These are phyloP conservation scores for Erebia epiphron DNA, from an alignment of 2,888 invertebrate genomes.

Conservation along the genomic window DNA sequence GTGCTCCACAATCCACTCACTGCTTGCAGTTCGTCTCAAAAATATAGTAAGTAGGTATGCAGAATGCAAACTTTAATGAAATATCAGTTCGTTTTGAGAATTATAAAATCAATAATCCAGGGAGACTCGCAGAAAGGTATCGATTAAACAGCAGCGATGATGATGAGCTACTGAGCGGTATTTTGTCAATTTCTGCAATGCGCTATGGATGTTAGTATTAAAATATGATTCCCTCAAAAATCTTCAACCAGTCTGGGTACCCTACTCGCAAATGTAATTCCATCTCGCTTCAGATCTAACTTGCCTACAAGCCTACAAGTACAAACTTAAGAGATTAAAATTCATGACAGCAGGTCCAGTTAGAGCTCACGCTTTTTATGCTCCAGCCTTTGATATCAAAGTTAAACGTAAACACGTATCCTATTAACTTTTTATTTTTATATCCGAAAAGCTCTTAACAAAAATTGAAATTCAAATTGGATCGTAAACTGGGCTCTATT, in stretches of 20 bases:
- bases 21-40: neutral
- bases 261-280: constrained; percentile 29
- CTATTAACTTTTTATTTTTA: constrained; percentile 37
- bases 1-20: neutral
- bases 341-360: constrained; percentile 31
- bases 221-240: neutral
- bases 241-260: constrained; percentile 4
- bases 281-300: constrained; percentile 29
- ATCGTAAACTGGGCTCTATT: constrained; percentile 51
- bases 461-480: constrained; percentile 49
- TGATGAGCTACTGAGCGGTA: neutral
- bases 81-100: neutral
- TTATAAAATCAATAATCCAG: too few species aligned
- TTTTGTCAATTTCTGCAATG: neutral
- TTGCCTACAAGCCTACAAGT: constrained; percentile 12
- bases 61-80: too few species aligned
- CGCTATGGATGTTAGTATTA: too few species aligned
- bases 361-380: constrained; percentile 18
- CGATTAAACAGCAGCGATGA: too few species aligned
- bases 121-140: too few species aligned
- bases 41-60: neutral
- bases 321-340: constrained; percentile 34
- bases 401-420: constrained; percentile 24
- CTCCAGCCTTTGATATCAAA: constrained; percentile 19
- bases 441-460: constrained; percentile 40